Evolutionary conservation across 2,797 vertebrate species (phyloP), one percentile per base, ranked within the genome.

Genomic region (Neosalanx taihuensis): DNA sequence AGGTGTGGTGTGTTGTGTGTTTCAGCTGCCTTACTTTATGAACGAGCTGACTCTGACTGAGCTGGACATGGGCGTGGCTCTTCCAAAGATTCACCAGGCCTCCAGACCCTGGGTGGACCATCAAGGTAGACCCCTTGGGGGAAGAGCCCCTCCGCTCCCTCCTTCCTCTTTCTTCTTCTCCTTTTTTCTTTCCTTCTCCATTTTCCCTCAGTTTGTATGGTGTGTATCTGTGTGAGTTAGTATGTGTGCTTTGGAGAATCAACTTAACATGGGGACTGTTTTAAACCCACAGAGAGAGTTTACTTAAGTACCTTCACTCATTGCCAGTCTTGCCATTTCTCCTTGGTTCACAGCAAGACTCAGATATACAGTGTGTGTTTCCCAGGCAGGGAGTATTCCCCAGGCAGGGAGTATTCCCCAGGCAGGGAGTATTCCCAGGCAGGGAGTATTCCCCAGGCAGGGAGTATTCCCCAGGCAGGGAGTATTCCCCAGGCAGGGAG

Each of bases 1-100:
- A 29, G 13, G 9, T 70, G 57, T 41, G 23, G 23, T 29, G 41
- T 4, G 20, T 5, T 77, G 9, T 76, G 61, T 76, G 37, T 89
- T 87, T 67, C 77, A 99, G 98, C 88, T 99, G 81, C 98, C 98
- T 0, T 99, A 99, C 86, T 96, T 99, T 70, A 99, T 99, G 98
- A 99, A 99, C 74, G 98, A 99, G 83, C 90, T 99, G 82, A 97
- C 96, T 2, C 85, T 99, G 78, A 99, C 97, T 0, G 98, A 98
- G 82, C 93, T 99, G n/a, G 98, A 99, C 89, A 98, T 99, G 98
- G 98, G 97, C 71, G 93, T 96, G 76, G 94, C 96, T 76, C 92
- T 98, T 86, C 98, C 98, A 77, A 98, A 96, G 92, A 95, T 99
- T 85, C 94, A 96, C 58, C 92, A 89, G 81, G 95, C 98, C 87